phyloP scores from a whole-genome alignment of 1,140 invertebrate genomes.

The Pseudomyrmex dendroicus region DNA sequence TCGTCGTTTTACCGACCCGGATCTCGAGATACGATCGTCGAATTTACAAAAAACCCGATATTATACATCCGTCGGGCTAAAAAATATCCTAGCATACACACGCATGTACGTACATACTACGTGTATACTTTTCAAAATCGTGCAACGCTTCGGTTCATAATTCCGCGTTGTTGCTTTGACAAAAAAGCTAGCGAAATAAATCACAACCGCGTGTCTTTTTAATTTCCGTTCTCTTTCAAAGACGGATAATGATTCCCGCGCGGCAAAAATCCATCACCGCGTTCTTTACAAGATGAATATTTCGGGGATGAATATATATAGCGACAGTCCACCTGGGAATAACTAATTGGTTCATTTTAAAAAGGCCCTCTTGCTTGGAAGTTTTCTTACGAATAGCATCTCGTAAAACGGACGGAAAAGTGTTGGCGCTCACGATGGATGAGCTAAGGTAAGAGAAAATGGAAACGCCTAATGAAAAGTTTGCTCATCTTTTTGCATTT shows the following conservation, averaged over 20 bases:
- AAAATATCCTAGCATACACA: not conserved
- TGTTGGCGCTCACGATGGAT: not conserved
- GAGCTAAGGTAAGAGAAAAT: not conserved
- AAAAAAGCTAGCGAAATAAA: not conserved
- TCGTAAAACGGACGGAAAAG: slow-evolving; percentile 11
- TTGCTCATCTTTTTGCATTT: slow-evolving; percentile 73
- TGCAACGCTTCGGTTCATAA: no score
- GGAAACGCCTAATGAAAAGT: slow-evolving; percentile 73
- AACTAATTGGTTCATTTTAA: slow-evolving; percentile 70
- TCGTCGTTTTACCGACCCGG: slow-evolving; percentile 12
- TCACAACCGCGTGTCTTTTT: not conserved
- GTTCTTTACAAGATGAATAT: not conserved
- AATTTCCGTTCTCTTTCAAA: not conserved
- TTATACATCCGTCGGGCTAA: no score
- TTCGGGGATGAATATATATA: slow-evolving; percentile 38
- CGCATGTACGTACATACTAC: no score
- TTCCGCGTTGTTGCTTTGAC: not conserved
- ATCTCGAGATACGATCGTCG: slow-evolving; percentile 12
- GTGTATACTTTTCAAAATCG: not conserved
- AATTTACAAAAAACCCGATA: slow-evolving; percentile 23
- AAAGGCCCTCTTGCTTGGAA: slow-evolving; percentile 18
- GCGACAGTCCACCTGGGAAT: slow-evolving; percentile 54
- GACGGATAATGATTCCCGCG: not conserved
- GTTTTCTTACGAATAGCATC: slow-evolving; percentile 34
- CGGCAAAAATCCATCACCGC: not conserved